phyloP scores from a whole-genome alignment of 2,797 vertebrate genomes.

The Dermochelys coriacea region DNA sequence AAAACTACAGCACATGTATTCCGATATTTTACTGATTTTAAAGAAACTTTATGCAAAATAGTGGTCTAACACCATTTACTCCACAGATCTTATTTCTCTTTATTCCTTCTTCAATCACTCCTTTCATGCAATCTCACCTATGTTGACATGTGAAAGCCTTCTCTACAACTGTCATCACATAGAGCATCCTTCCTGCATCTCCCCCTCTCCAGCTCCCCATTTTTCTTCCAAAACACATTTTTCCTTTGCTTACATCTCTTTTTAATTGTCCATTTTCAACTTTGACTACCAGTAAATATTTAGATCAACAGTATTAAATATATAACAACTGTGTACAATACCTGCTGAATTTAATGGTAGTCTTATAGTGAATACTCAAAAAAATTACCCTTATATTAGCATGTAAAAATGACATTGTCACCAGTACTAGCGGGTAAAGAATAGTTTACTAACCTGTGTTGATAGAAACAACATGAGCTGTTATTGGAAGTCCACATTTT shows the following conservation, averaged over 20 bases:
- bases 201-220: background rate
- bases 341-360: background rate
- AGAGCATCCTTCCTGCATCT: background rate
- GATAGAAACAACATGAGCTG: background rate
- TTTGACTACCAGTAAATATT: background rate
- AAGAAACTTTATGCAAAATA: background rate
- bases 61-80: background rate
- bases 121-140: background rate
- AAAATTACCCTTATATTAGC: background rate
- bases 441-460: background rate
- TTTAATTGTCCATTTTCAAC: background rate
- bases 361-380: background rate
- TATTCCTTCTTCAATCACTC: background rate
- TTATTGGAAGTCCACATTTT: background rate
- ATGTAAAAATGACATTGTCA: background rate
- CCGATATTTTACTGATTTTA: background rate
- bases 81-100: background rate
- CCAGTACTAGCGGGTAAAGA: background rate
- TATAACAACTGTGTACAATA: background rate
- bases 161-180: background rate
- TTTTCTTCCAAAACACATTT: background rate
- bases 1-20: background rate
- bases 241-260: background rate
- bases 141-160: background rate
- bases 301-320: background rate